These are phyloP conservation scores for Phengaris alcon DNA, from an alignment of 2,888 invertebrate species.

Conservation along the genomic window DNA sequence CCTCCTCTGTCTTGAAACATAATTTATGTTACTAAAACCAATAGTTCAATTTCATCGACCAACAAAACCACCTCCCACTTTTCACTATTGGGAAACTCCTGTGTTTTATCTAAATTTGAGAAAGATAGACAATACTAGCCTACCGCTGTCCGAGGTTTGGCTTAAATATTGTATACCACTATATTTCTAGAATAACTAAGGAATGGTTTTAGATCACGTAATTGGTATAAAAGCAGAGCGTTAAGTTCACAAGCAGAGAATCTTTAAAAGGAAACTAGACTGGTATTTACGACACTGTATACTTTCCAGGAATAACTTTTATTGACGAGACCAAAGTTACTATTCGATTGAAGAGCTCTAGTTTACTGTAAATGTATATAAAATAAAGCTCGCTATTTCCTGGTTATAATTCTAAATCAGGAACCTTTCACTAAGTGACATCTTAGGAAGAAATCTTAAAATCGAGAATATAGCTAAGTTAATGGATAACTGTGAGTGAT, in stretches of 20 bases:
- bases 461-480: slow-evolving; percentile 48
- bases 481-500: slow-evolving; percentile 52
- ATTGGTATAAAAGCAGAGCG: neutral
- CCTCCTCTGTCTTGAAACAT: no score
- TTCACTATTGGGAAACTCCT: no score
- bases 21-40: no score
- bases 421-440: slow-evolving; percentile 40
- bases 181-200: no score
- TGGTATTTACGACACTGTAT: no score
- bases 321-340: neutral
- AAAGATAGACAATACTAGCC: neutral
- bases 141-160: neutral
- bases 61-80: no score
- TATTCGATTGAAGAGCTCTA: neutral
- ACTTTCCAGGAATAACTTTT: neutral
- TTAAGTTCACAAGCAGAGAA: neutral
- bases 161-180: no score
- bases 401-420: slow-evolving; percentile 39
- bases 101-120: neutral
- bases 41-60: no score
- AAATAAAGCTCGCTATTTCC: slow-evolving; percentile 35
- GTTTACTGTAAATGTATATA: slow-evolving; percentile 1
- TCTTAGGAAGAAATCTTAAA: slow-evolving; percentile 44
- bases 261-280: neutral
- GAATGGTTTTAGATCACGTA: no score